Evolutionary conservation across 2,888 invertebrate species (phyloP).

Genomic region (Minunthozetes semirufus): DNA sequence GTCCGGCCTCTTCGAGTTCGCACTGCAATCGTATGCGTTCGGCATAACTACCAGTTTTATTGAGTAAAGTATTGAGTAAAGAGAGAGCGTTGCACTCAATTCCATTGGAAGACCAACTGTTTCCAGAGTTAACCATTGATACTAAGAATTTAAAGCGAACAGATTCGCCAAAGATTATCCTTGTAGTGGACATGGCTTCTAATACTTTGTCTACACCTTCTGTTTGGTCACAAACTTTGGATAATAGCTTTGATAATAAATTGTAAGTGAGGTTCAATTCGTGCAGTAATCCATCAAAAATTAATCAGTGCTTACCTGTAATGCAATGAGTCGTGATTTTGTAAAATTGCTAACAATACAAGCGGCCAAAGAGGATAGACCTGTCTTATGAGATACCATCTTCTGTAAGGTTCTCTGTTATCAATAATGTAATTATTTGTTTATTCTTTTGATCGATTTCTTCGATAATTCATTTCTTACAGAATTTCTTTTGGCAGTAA

Average conservation of each 20-base stretch:
- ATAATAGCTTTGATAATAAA: constrained; percentile 60
- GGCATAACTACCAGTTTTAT: constrained; percentile 55
- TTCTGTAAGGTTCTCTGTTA: constrained; percentile 38
- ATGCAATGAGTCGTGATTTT: constrained; percentile 56
- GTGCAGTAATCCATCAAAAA: background rate
- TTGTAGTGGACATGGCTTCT: constrained; percentile 79
- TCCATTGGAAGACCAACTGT: background rate
- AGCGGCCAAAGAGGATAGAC: constrained; percentile 45
- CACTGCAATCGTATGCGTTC: constrained; percentile 48
- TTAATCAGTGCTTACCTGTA: constrained; percentile 60
- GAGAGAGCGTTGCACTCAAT: constrained; percentile 63
- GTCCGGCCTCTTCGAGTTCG: constrained; percentile 48
- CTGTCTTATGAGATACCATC: constrained; percentile 43
- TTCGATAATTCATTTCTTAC: constrained; percentile 43
- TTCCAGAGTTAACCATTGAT: constrained; percentile 18
- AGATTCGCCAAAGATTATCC: constrained; percentile 60
- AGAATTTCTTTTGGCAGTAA: constrained; percentile 45
- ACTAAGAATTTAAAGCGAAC: constrained; percentile 71
- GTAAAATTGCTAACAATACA: constrained; percentile 48
- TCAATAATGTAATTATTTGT: background rate
- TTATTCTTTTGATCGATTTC: background rate
- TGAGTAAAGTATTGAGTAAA: constrained; percentile 75
- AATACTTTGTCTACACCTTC: constrained; percentile 74
- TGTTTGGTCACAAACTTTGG: constrained; percentile 62
- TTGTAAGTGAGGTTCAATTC: background rate